Evolutionary conservation across 2,888 invertebrate species (phyloP), one percentile per base, ranked within the genome.

Genomic region (Geotrupes spiniger): DNA sequence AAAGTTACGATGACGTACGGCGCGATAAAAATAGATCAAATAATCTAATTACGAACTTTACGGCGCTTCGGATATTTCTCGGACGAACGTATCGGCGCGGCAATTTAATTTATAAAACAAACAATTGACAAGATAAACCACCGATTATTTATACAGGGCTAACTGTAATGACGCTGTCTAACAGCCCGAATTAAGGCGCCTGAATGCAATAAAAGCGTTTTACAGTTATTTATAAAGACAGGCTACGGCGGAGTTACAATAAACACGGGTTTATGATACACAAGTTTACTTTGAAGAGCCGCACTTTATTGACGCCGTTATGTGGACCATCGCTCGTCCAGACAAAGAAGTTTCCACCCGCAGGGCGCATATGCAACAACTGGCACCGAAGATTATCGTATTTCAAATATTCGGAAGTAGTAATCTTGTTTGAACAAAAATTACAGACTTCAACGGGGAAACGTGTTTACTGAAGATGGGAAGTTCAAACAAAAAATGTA

Each of bases 211-310:
- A 69, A 71, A 71, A 60, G 21, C 59, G 59, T 68, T 68, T 68
- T 67, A 68, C 64, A 62, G 68, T 64, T 68, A 69, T 70, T 69
- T 68, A 69, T 66, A 66, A 69, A 70, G 65, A 65, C 60, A 50
- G 56, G 55, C 54, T 43, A 70, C 69, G 67, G 67, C 67, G 63
- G 63, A 64, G 66, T 65, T 70, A 69, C 67, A 71, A 70, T 70
- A 71, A 71, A 71, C 70, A 69, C 60, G 59, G 59, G 63, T 69
- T 70, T 68, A 69, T 65, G 63, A 65, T 66, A 63, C 60, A 66
- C 65, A 66, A 62, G 46, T 58, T 51, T 55, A 55, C 67, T 67
- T 68, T 68, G 66, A 68, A 63, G 63, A 63, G 65, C 69, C 69
- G 67, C 67, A 58, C 61, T 55, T 58, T 58, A 55, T 58, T 45